Conservation (phyloP, 2,113 vertebrate genomes). For the Strigops habroptila region DNA sequence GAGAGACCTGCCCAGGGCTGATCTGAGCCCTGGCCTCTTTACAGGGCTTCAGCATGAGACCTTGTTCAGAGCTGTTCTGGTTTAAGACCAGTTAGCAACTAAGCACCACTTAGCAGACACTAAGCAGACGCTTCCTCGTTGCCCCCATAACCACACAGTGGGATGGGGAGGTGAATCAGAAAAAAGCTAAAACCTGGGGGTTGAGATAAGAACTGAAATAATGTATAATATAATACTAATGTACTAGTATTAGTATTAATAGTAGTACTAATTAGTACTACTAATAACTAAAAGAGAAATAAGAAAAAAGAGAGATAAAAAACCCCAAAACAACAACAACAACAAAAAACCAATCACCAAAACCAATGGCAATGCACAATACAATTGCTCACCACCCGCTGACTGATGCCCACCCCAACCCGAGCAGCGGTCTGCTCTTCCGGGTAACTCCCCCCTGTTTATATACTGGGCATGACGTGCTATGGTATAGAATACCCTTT, state of each 20-base stretch:
- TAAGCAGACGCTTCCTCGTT: not conserved
- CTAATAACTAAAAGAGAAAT: not conserved
- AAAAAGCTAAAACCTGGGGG: not conserved
- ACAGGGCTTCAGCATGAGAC: not conserved
- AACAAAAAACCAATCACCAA: not conserved
- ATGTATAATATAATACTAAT: not conserved
- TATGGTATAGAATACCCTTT: not conserved
- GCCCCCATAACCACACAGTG: not conserved
- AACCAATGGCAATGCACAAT: not conserved
- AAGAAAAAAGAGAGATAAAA: not conserved
- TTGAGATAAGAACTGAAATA: not conserved
- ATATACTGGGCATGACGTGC: not conserved
- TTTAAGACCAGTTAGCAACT: not conserved
- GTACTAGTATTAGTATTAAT: too few relatives aligned
- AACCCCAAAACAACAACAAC: not conserved
- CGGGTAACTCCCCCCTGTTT: not conserved
- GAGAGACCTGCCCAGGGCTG: fast-evolving
- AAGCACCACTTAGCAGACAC: too few relatives aligned
- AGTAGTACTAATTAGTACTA: too few relatives aligned
- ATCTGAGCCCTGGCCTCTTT: fast-evolving
- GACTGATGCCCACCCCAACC: not conserved
- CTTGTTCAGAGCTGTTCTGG: not conserved
- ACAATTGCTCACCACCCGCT: not conserved
- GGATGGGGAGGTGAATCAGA: not conserved
- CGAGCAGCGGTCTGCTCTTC: not conserved